Base-by-base conservation (phyloP, 2,113 vertebrate genomes). In the Felis chaus region DNA sequence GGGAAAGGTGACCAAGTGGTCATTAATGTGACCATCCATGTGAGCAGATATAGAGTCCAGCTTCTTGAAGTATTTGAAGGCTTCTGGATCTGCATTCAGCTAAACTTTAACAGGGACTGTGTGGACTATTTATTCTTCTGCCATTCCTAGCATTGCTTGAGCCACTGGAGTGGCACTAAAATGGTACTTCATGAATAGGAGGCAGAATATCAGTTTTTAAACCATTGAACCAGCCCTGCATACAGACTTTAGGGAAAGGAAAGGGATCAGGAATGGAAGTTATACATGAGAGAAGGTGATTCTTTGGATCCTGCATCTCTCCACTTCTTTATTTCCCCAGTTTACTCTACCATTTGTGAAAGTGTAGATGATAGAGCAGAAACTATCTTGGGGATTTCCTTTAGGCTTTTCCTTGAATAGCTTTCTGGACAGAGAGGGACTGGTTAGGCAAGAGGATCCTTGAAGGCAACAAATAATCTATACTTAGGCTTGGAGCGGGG, bases 81-180 rank as follows among this genome's bases (percentile, higher is more conserved):
- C 16, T 93, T 95, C 73, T 91, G 80, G 36, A 39, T 91, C 29
- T 91, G 15, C 33, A 85, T 73, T 48, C 41, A 82, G 98, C 97
- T 98, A 98, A 99, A 98, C 80, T 98, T 98, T 98, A 98, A 98
- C 89, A 87, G 68, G 18, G 39, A 14, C 76, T 88, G 8, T 92
- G 97, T 92, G 95, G 63, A 96, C 94, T 97, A 86, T 97, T 57
- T 12, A 92, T 97, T 95, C 53, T 97, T 55, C 61, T 95, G 80
- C 89, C 94, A 97, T 97, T 98, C 97, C 0, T 23, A 94, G 95
- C 21, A 27, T 36, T 65, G 68, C 95, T 97, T 98, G 97, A 25
- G 63, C 96, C 97, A 96, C 94, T 97, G 0, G 29, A 98, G 97
- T 97, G 97, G 96, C 76, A 97, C 96, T 92, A 55, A 98, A 97